Evolutionary conservation across 2,888 invertebrate genomes (phyloP).

Genomic region (Blastobasis adustella): DNA sequence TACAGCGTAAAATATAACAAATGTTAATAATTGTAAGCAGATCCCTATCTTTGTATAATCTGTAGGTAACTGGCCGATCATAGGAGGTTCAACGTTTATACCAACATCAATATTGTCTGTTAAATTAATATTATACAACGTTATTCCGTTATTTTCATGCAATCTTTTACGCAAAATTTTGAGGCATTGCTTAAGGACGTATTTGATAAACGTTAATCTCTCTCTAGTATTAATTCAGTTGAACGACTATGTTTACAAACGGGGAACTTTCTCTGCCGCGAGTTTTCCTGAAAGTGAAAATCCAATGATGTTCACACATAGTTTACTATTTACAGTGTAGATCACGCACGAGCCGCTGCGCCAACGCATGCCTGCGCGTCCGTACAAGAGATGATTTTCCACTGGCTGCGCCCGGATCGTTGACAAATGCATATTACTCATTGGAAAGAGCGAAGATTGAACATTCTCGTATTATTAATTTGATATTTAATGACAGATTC

Average conservation of each 20-base stretch:
- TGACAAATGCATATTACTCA: constrained; percentile 30
- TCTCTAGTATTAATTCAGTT: too few species aligned
- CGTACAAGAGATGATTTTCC: constrained; percentile 29
- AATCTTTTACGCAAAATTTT: too few species aligned
- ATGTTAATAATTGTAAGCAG: too few species aligned
- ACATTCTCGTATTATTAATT: constrained; percentile 44
- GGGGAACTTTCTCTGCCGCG: constrained; percentile 13
- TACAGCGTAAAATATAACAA: too few species aligned
- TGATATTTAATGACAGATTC: constrained; percentile 62
- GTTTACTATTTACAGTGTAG: constrained; percentile 26
- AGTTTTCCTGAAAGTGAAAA: constrained; percentile 63
- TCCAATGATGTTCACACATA: constrained; percentile 36
- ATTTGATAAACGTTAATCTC: too few species aligned
- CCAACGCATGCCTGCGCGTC: constrained; percentile 10
- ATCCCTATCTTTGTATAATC: too few species aligned
- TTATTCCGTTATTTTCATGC: too few species aligned
- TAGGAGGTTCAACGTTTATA: too few species aligned
- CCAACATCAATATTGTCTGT: too few species aligned
- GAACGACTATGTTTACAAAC: constrained; percentile 2
- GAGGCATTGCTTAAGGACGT: too few species aligned
- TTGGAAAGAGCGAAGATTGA: constrained; percentile 35
- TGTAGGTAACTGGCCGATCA: too few species aligned
- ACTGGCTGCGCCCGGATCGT: constrained; percentile 27
- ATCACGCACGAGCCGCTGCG: constrained; percentile 33
- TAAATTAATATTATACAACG: too few species aligned